phyloP scores from a whole-genome alignment of 2,888 invertebrate genomes.

The Tipula vernalis region DNA sequence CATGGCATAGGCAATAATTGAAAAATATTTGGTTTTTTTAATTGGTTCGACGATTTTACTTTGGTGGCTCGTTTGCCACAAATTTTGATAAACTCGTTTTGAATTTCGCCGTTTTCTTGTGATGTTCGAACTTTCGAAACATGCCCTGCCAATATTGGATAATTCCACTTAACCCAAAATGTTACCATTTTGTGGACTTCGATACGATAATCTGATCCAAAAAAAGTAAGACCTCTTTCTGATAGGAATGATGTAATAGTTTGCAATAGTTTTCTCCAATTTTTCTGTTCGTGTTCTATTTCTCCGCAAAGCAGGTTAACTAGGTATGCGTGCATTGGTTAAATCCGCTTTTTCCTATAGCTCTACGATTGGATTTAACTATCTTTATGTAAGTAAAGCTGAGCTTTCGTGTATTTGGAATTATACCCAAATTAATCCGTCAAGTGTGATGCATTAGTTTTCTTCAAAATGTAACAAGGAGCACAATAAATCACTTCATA shows the following conservation, averaged over 20 bases:
- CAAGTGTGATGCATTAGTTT: background rate
- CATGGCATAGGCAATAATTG: background rate
- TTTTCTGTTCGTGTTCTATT: no score
- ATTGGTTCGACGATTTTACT: background rate
- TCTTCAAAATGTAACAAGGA: no score
- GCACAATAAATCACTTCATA: no score
- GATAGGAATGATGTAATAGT: background rate
- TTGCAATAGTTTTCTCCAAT: background rate
- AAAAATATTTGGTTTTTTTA: background rate
- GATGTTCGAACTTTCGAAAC: no score
- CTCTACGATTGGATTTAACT: no score
- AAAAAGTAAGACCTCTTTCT: background rate
- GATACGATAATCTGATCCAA: background rate
- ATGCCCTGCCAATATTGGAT: background rate
- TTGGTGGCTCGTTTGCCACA: background rate
- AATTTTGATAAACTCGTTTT: background rate
- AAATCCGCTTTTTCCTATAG: no score
- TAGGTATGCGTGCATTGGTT: no score
- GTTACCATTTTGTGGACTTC: background rate
- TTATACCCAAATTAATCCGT: background rate
- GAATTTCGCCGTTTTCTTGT: no score
- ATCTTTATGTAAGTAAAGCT: background rate
- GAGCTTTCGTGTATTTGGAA: background rate
- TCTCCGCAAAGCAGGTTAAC: no score
- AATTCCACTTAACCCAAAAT: background rate